Conservation (phyloP, 2,113 vertebrate species). For the Ahaetulla prasina region DNA sequence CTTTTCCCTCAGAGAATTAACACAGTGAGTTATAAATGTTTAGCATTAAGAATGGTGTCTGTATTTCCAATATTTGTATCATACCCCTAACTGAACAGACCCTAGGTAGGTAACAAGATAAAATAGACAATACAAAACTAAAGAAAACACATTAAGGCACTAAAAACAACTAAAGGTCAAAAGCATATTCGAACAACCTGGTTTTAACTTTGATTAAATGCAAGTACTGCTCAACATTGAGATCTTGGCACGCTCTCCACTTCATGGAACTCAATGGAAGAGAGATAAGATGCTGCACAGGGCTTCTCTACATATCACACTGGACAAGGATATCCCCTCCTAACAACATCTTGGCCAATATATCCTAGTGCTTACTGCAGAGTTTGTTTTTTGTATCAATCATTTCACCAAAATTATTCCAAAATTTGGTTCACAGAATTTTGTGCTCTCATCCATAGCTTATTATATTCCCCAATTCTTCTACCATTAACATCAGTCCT, state of each 20-base stretch:
- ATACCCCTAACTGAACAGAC: background rate
- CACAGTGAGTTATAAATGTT: background rate
- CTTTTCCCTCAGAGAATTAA: background rate
- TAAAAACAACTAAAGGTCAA: background rate
- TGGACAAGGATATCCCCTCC: background rate
- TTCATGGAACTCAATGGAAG: background rate
- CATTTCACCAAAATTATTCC: background rate
- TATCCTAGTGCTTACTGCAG: background rate
- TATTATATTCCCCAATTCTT: background rate
- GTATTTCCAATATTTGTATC: background rate
- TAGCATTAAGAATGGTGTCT: background rate
- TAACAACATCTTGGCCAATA: background rate
- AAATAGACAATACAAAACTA: background rate
- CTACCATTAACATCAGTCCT: background rate
- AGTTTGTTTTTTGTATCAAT: background rate
- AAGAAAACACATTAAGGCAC: background rate
- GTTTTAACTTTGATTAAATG: background rate
- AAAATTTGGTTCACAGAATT: background rate
- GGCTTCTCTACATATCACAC: background rate
- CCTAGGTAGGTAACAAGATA: background rate
- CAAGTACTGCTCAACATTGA: background rate
- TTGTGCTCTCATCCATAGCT: background rate
- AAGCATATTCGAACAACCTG: background rate
- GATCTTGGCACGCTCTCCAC: background rate
- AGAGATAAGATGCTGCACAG: background rate